Evolutionary conservation across 2,797 vertebrate species (phyloP), one percentile per base, ranked within the genome.

Genomic region (Takifugu ocellatus): DNA sequence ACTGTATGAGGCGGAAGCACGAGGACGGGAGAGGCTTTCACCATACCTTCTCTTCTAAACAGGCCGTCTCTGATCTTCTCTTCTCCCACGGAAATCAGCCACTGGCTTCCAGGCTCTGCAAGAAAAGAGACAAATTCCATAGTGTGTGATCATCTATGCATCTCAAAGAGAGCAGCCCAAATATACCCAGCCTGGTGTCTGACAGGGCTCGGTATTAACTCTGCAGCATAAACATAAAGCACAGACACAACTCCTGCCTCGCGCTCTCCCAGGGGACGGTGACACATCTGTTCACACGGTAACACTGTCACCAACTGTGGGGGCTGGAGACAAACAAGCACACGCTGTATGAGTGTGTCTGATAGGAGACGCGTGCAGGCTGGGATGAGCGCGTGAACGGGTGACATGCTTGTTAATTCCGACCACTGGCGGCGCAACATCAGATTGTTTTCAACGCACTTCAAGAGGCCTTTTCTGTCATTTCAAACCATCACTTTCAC

Each of bases 11-110:
- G 15, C 62, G 61, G 59, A 59, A 44, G 51, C 75, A 50, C 4
- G 43, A 16, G 43, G n/a, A 17, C 16, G 14, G 43, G 43, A 45
- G 43, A 45, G n/a, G 2, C 6, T n/a, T 17, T 43, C 74, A 62
- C 53, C 81, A 78, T 81, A 85, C 84, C 81, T 82, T 77, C 36
- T 50, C 65, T 65, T 68, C 51, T 56, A 61, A 69, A 79, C 67
- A 66, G 75, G 67, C 53, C 44, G 54, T 56, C 59, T 67, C 63
- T 72, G 71, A 72, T 70, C 61, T 78, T 70, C 76, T 79, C 61
- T 48, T 64, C 67, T 72, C 58, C 66, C 56, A 59, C 57, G 61
- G 63, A 72, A 69, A 66, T 58, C 64, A 56, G 72, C 57, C 57
- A 66, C 59, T 36, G 51, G 49, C 57, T 71, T 65, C 69, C 74